Evolutionary conservation across 1,140 invertebrate genomes (phyloP).

Genomic region (Conus betulinus): DNA sequence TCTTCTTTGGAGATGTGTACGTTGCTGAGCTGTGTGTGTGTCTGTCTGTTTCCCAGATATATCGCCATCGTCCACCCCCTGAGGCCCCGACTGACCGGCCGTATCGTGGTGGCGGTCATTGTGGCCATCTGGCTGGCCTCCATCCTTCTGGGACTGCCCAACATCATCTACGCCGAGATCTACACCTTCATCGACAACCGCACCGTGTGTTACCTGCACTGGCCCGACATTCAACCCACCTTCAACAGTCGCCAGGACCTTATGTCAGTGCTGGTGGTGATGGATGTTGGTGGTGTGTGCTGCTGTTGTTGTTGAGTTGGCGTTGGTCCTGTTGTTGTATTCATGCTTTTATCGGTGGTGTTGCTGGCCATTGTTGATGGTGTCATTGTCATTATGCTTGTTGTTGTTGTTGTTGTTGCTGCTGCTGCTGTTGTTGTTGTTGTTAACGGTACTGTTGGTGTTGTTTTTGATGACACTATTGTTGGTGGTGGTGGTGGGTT

Average conservation of each 20-base stretch:
- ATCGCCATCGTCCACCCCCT: conserved; percentile 93
- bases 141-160: conserved; percentile 86
- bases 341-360: too few relatives aligned
- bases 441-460: too few relatives aligned
- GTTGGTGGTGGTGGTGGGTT: too few relatives aligned
- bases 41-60: conserved; percentile 81
- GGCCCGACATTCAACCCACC: conserved; percentile 83
- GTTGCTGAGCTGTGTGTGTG: too few relatives aligned
- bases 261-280: conserved; percentile 51
- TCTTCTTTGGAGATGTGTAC: too few relatives aligned
- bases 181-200: conserved; percentile 79
- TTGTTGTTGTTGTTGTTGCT: too few relatives aligned
- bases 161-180: conserved; percentile 89
- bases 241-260: conserved; percentile 49
- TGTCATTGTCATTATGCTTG: too few relatives aligned
- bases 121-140: conserved; percentile 89
- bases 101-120: conserved; percentile 85
- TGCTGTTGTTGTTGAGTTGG: too few relatives aligned
- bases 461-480: too few relatives aligned
- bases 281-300: background rate
- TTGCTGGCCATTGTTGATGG: too few relatives aligned
- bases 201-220: conserved; percentile 85
- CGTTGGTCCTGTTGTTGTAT: too few relatives aligned
- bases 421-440: too few relatives aligned
- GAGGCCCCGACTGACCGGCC: conserved; percentile 87